Percentiles rank a stretch among this genome's conserved stretches.
Evolutionary conservation across 2,888 invertebrate species (phyloP).

Genomic region (Thecocarcelia acutangulata): DNA sequence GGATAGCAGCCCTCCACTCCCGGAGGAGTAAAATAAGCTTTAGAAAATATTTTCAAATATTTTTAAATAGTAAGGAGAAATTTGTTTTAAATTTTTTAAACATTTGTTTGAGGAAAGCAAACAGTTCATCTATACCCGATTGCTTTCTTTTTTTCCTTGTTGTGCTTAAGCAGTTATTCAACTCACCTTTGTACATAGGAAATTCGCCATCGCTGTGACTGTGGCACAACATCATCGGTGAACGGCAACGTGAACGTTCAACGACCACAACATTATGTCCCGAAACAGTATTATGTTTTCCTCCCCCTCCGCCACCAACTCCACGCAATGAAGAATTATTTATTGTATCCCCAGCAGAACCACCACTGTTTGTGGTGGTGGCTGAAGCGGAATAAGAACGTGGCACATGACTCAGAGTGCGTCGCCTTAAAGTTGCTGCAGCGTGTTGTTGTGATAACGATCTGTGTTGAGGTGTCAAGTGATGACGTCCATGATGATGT

Average conservation of each 20-base stretch:
- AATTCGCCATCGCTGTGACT: constrained; percentile 93
- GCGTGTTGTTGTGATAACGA: constrained; percentile 71
- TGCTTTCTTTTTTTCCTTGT: no score
- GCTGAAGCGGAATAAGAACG: constrained; percentile 78
- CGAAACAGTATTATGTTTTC: background rate
- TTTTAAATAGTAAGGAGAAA: no score
- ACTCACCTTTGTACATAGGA: constrained; percentile 90
- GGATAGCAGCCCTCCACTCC: no score
- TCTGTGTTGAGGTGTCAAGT: constrained; percentile 70
- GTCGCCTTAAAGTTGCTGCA: constrained; percentile 76
- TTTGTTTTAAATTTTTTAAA: no score
- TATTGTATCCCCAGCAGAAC: constrained; percentile 27
- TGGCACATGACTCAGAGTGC: constrained; percentile 77
- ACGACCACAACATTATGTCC: constrained; percentile 71
- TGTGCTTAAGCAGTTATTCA: background rate
- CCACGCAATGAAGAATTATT: constrained; percentile 57
- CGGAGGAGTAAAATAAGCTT: no score
- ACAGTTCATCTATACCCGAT: no score
- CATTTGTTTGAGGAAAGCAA: no score
- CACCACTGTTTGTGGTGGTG: constrained; percentile 61
- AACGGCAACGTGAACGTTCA: constrained; percentile 84
- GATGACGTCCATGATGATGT: constrained; percentile 70
- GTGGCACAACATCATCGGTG: constrained; percentile 92
- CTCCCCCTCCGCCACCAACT: constrained; percentile 35
- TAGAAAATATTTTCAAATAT: no score